Evolutionary conservation across 2,113 vertebrate species (phyloP).

Genomic region (Grammomys dolichurus): DNA sequence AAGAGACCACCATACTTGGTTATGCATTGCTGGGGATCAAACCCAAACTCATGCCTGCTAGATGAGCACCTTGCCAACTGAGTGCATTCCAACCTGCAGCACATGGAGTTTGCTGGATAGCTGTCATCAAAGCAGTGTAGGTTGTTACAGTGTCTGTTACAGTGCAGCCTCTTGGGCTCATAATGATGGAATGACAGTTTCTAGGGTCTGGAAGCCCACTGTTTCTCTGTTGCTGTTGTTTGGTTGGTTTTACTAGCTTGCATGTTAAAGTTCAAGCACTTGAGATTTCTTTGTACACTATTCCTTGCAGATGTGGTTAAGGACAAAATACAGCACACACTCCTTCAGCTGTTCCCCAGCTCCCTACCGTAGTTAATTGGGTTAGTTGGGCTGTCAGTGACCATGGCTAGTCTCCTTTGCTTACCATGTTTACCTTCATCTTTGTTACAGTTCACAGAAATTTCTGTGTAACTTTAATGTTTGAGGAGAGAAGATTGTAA

Average conservation of each 20-base stretch:
- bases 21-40: not conserved
- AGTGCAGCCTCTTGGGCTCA: not conserved
- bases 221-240: not conserved
- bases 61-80: not conserved
- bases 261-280: not conserved
- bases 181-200: constrained; percentile 6
- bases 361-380: not conserved
- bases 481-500: not conserved
- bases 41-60: not conserved
- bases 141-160: not conserved
- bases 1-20: not conserved
- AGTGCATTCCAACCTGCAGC: too few species aligned
- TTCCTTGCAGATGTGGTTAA: constrained; percentile 33
- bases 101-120: not conserved
- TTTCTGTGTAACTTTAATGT: not conserved
- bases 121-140: not conserved
- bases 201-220: not conserved
- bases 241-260: not conserved
- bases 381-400: not conserved
- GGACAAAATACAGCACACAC: not conserved
- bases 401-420: not conserved
- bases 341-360: not conserved
- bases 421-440: not conserved
- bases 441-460: constrained; percentile 19
- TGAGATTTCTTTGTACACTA: not conserved